phyloP scores from a whole-genome alignment of 2,797 vertebrate genomes.

The Takifugu ocellatus region DNA sequence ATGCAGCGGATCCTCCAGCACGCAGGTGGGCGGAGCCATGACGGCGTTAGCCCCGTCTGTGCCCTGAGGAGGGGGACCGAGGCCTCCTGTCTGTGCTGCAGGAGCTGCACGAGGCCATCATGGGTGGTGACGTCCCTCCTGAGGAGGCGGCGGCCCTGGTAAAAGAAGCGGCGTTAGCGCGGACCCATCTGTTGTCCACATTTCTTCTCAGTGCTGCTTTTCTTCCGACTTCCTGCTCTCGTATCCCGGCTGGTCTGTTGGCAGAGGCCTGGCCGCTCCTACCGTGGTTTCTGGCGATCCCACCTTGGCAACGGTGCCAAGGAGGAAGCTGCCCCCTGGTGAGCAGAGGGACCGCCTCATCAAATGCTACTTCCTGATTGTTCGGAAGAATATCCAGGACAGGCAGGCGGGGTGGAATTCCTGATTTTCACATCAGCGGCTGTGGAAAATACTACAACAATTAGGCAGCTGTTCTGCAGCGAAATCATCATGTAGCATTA shows the following conservation, averaged over 20 bases:
- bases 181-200: constrained; percentile 18
- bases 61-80: not conserved
- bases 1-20: constrained; percentile 98
- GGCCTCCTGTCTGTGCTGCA: constrained; percentile 41
- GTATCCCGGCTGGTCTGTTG: constrained; percentile 80
- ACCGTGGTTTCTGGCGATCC: constrained; percentile 84
- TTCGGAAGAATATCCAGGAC: constrained; percentile 99
- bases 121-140: constrained; percentile 96
- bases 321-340: constrained; percentile 96
- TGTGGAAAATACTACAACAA: too few relatives aligned
- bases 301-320: constrained; percentile 83
- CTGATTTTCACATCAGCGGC: too few relatives aligned
- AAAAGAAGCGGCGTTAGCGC: constrained; percentile 24
- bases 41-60: too few relatives aligned
- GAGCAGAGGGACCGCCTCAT: constrained; percentile 97
- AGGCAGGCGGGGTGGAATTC: constrained; percentile 72
- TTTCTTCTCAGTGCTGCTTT: constrained; percentile 14
- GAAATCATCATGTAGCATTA: too few relatives aligned
- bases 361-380: constrained; percentile 98
- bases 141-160: constrained; percentile 93
- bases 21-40: constrained; percentile 59
- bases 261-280: constrained; percentile 84
- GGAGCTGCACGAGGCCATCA: constrained; percentile 98
- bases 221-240: constrained; percentile 31
- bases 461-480: too few relatives aligned